Base-by-base conservation (phyloP, 2,888 invertebrate species). In the Drosophila infuscata region DNA sequence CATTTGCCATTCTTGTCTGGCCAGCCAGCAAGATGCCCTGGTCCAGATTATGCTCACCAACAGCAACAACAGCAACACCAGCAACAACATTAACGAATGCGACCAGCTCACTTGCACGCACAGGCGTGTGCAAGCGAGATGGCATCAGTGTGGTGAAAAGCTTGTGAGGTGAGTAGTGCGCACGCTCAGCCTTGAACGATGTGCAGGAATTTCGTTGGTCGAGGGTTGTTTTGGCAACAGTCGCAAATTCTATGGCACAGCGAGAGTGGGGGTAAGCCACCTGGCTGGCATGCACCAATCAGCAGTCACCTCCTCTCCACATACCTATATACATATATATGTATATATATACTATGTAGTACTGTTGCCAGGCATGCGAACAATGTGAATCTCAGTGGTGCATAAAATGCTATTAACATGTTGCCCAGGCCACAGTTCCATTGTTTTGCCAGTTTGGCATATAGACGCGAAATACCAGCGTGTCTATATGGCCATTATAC, bases 61-160 rank as follows among this genome's bases (percentile, higher is more conserved):
- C 70, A 70, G 66, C 75, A 84, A 29, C 38, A 56, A 29, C 36
- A 56, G n/a, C 46, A 46, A 20, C 54, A 38, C 12, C 36, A 54
- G 36, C 35, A 51, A 51, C 25, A 46, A 46, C 56, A 38, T 29
- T n/a, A 54, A 12, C 25, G n/a, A 51, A 51, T 52, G 51, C 54
- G 20, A 62, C 74, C 63, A 11, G 79, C 80, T 62, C 76, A 20
- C 66, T 89, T 66, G 30, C 59, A 57, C 81, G 8, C 58, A 52
- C 20, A 4, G 7, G 8, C 25, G 36, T n/a, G 33, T 38, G 74
- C 65, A 36, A 20, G 53, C 12, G 63, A 59, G 56, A 70, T 52
- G 49, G 59, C 56, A 51, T 20, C 71, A 76, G 83, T 84, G 88
- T 92, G 91, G 91, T 92, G 91, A 91, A 92, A 92, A 92, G 91